These are phyloP conservation scores for Coleophora flavipennella DNA, from an alignment of 2,888 invertebrate species.

Conservation along the genomic window DNA sequence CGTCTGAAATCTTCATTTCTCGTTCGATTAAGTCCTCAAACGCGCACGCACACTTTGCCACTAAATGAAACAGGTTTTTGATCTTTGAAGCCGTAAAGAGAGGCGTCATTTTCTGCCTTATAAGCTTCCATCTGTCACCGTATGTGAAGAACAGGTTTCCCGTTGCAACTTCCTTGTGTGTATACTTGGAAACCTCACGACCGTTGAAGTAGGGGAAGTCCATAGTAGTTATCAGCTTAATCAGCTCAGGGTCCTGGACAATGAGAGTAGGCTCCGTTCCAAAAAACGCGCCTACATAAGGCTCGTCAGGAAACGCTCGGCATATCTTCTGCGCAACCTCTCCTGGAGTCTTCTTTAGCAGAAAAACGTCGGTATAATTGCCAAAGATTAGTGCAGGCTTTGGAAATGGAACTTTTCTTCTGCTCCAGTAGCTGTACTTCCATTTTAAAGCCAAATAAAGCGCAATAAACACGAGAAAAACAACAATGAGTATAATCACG, in stretches of 20 bases:
- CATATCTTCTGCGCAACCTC: conserved; percentile 29
- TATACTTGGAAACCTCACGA: conserved; percentile 26
- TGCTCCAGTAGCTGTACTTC: conserved; percentile 38
- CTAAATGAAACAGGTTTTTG: conserved; percentile 47
- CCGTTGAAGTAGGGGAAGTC: conserved; percentile 24
- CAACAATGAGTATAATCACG: neutral
- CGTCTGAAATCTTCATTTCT: conserved; percentile 14
- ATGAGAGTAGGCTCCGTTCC: conserved; percentile 19
- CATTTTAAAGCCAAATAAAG: conserved; percentile 6
- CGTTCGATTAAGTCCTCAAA: conserved; percentile 33
- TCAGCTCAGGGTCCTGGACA: conserved; percentile 20
- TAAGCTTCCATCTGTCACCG: conserved; percentile 45
- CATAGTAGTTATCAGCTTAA: conserved; percentile 19
- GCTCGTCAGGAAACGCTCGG: conserved; percentile 29
- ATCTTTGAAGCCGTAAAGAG: conserved; percentile 46
- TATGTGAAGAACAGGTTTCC: conserved; percentile 32
- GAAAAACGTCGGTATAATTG: conserved; percentile 34
- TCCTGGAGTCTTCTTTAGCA: conserved; percentile 25
- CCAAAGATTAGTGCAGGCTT: conserved; percentile 37
- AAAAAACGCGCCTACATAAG: conserved; percentile 40
- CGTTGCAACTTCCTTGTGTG: conserved; percentile 28
- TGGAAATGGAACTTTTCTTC: conserved; percentile 27
- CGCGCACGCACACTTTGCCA: conserved; percentile 26
- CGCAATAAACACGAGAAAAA: neutral
- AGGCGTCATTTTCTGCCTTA: conserved; percentile 43